Percentiles rank a stretch among this genome's conserved stretches.
Conservation (phyloP, 1,140 invertebrate genomes). For the Antheraea mylitta region DNA sequence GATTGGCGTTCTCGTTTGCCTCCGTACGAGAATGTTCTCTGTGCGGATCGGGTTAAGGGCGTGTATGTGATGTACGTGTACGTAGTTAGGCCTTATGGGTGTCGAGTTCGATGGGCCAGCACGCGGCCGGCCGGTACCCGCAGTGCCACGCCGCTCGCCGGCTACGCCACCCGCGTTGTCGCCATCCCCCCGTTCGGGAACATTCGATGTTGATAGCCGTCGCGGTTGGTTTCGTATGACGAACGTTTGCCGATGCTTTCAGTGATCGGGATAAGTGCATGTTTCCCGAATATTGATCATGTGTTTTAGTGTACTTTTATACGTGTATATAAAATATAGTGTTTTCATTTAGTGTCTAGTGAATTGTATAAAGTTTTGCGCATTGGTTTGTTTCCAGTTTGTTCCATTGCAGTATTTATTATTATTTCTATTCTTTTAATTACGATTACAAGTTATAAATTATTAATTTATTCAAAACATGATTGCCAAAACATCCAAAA, state of each 20-base stretch:
- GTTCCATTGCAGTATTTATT: too few species aligned
- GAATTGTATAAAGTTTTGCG: conserved; percentile 19
- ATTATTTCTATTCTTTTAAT: too few species aligned
- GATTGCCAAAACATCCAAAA: too few species aligned
- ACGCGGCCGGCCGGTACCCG: conserved; percentile 60
- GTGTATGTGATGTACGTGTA: conserved; percentile 21
- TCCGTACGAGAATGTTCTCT: conserved; percentile 32
- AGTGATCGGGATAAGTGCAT: neutral
- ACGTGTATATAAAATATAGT: conserved; percentile 11
- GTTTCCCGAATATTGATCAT: neutral
- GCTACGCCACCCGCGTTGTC: conserved; percentile 43
- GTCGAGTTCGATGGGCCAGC: conserved; percentile 36
- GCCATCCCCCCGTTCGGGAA: conserved; percentile 27
- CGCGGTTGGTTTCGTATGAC: conserved; percentile 44
- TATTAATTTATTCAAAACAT: too few species aligned
- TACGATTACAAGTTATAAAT: too few species aligned
- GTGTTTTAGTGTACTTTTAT: conserved; percentile 11
- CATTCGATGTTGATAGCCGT: conserved; percentile 44
- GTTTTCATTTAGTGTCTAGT: neutral
- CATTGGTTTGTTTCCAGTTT: conserved; percentile 30
- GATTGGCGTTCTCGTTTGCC: conserved; percentile 50
- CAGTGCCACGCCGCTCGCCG: conserved; percentile 69
- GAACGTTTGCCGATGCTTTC: neutral
- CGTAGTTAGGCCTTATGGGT: conserved; percentile 51
- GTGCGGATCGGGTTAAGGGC: conserved; percentile 29